Evolutionary conservation across 2,888 invertebrate genomes (phyloP).

Genomic region (Heteromurus nitidus): DNA sequence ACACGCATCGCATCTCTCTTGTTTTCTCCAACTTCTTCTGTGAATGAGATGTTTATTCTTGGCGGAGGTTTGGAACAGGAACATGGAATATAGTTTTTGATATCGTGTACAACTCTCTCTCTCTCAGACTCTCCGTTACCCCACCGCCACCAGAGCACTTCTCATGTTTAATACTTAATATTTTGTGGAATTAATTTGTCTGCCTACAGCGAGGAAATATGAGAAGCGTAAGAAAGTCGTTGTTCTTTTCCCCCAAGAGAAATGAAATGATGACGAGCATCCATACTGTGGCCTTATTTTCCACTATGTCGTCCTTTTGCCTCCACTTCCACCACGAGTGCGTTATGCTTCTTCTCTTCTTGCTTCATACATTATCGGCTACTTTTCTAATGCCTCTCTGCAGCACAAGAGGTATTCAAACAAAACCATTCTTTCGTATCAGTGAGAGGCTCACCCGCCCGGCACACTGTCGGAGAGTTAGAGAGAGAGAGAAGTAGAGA

Average conservation of each 20-base stretch:
- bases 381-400: constrained; percentile 24
- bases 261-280: constrained; percentile 66
- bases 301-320: constrained; percentile 17
- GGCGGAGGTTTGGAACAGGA: constrained; percentile 1
- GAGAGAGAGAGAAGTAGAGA: constrained; percentile 4
- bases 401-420: constrained; percentile 27
- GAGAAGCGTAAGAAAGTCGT: constrained; percentile 71
- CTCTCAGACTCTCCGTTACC: no score
- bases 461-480: background rate
- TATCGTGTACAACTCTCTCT: no score
- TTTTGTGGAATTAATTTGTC: constrained; percentile 74
- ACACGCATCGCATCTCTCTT: constrained; percentile 30
- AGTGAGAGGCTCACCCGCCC: background rate
- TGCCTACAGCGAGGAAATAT: constrained; percentile 74
- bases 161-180: constrained; percentile 74
- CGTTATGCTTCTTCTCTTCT: background rate
- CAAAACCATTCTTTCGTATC: no score
- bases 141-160: constrained; percentile 35
- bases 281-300: constrained; percentile 62
- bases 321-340: background rate
- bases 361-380: constrained; percentile 19
- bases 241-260: constrained; percentile 71
- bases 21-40: constrained; percentile 53
- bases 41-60: constrained; percentile 58
- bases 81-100: no score